Base-by-base conservation (phyloP, 1,140 invertebrate species). In the Drosophila bocqueti region DNA sequence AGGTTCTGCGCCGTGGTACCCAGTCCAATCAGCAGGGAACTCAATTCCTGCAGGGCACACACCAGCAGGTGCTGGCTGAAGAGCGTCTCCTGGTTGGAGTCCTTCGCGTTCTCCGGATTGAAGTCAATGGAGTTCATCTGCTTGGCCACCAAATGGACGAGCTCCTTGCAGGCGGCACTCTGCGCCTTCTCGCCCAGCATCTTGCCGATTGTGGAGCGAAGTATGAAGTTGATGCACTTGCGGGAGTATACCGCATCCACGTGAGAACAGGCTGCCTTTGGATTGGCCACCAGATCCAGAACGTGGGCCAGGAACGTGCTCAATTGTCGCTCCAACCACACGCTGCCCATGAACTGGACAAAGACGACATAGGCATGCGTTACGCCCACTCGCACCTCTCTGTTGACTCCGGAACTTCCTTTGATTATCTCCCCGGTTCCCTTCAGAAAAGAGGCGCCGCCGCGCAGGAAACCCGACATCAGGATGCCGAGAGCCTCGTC, bases 191-290 rank as follows among this genome's bases (percentile, higher is more conserved):
- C 99, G 0, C 98, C 97, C 2, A 99, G 94, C 94, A 99, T 96
- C 92, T 97, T 96, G 8, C 99, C 98, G 38, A 99, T 94, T 4
- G 98, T 96, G 64, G 97, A 96, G 42, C 98, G 95, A 46, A 99
- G 94, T 84, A 99, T 98, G 92, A 99, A 99, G 91, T 97, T 97
- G 49, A 99, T 97, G 93, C 99, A 99, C 93, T 99, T 99, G 74
- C 99, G 94, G 1, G 98, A 99, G 93, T 99, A 99, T 5, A 99
- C 98, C 36, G 98, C 98, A 93, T 99, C 99, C 8, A 99, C 97
- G 92, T 99, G 98, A 0, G 98, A 98, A 13, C 97, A 97, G 0
- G 98, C 97, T 15, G 98, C 97, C 93, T 98, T 98, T 1, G 98
- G 98, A 94, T 97, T 98, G 0, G 97, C 96, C 1, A 98, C 98